Evolutionary conservation across 2,113 vertebrate species (phyloP).

Genomic region (Oceanodroma tethys): DNA sequence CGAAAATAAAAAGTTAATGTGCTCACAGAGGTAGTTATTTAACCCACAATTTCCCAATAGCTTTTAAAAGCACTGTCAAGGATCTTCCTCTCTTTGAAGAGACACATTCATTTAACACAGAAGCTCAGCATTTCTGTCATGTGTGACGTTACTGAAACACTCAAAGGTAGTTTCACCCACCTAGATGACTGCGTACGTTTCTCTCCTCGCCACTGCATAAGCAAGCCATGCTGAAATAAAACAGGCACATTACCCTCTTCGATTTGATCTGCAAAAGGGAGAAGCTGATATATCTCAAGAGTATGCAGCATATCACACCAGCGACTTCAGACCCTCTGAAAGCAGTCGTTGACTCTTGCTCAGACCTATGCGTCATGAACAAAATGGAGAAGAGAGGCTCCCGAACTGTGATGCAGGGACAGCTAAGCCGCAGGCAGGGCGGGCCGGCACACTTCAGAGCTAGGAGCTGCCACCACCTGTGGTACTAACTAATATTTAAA

Average conservation of each 20-base stretch:
- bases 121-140: background rate
- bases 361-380: fast-evolving
- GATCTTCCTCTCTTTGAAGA: background rate
- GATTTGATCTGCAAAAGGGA: background rate
- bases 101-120: background rate
- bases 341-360: background rate
- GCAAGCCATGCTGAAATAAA: background rate
- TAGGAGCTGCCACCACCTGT: background rate
- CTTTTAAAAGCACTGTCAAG: background rate
- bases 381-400: background rate
- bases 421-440: background rate
- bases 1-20: background rate
- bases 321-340: background rate
- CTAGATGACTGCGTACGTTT: background rate
- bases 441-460: background rate
- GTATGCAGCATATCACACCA: background rate
- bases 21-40: background rate
- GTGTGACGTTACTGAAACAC: background rate
- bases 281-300: background rate
- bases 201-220: background rate
- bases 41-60: background rate
- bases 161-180: background rate
- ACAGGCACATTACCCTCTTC: background rate
- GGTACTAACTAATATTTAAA: background rate
- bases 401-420: fast-evolving